Evolutionary conservation across 1,140 invertebrate species (phyloP), one percentile per base, ranked within the genome.

Genomic region (Arctopsyche grandis): DNA sequence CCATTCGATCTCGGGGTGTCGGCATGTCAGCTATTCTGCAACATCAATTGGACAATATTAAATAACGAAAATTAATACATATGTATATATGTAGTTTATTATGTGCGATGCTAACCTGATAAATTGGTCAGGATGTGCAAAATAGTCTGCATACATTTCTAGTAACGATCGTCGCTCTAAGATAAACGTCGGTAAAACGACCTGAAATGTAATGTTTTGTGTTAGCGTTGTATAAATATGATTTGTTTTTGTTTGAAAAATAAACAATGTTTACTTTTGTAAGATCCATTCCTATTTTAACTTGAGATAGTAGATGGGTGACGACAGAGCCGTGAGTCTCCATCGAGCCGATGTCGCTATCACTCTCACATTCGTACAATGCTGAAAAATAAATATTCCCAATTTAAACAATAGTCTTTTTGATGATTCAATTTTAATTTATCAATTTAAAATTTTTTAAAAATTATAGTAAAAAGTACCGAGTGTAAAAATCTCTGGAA

Each of bases 71-170:
- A n/a, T n/a, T n/a, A n/a, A n/a, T 74, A 56, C 9, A 46, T 16
- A 12, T 44, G 16, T 22, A 58, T 29, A 71, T 75, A 29, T 14
- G 66, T 70, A 21, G n/a, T n/a, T 22, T 24, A 60, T 12, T 43
- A 63, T 78, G 0, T 10, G 12, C 73, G 63, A 70, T 44, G 3
- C 74, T 90, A 90, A 98, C 97, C 93, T 95, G 78, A 98, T 91
- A 87, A 99, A 97, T 83, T 99, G 91, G 88, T 99, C 96, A 0
- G 97, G 96, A 91, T 99, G 98, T 22, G 97, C 97, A 90, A 99
- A 99, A 85, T 98, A 99, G 90, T 99, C 97, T 14, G 97, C 96
- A 85, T 99, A 97, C 95, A 99, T 99, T 89, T 99, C 98, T 48
- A 99, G 89, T 46, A 99, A 91, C 0, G 98, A 99, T 80, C 98